These are phyloP conservation scores for Pangasius macronema DNA, from an alignment of 2,797 vertebrate species.

Conservation along the genomic window DNA sequence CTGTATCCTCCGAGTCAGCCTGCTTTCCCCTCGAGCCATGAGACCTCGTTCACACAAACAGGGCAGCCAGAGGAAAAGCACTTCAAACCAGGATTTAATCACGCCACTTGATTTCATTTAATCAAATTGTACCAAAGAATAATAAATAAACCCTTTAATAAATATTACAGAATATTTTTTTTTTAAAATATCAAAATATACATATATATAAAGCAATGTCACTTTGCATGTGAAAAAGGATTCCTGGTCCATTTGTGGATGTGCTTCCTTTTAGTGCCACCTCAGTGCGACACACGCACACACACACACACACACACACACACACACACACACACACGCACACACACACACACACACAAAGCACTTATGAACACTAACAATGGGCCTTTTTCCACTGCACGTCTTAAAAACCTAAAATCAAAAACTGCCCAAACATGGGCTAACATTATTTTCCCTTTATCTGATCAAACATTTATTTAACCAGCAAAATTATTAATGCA, in stretches of 20 bases:
- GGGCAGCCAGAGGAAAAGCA: constrained; percentile 33
- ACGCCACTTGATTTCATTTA: constrained; percentile 57
- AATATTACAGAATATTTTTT: constrained; percentile 77
- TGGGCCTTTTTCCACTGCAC: constrained; percentile 5
- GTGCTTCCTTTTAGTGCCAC: constrained; percentile 10
- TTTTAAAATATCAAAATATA: constrained; percentile 63
- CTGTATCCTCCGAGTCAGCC: constrained; percentile 64
- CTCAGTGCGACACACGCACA: constrained; percentile 29
- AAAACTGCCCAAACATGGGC: neutral
- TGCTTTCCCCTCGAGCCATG: constrained; percentile 53
- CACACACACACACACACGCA: constrained; percentile 9
- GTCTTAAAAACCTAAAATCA: neutral
- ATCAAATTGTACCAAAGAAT: constrained; percentile 66
- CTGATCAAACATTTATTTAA: neutral
- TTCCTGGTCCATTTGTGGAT: constrained; percentile 39
- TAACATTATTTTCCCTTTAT: neutral
- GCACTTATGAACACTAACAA: neutral
- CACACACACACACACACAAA: constrained; percentile 11
- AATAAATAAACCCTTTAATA: constrained; percentile 81
- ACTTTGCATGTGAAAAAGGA: constrained; percentile 42
- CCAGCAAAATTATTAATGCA: neutral
- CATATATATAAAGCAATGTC: constrained; percentile 49
- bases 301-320: constrained; percentile 31
- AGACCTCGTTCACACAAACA: constrained; percentile 56
- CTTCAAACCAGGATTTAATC: constrained; percentile 56